These are phyloP conservation scores for Cheilosia vernalis DNA, from an alignment of 2,888 invertebrate genomes.

Conservation along the genomic window DNA sequence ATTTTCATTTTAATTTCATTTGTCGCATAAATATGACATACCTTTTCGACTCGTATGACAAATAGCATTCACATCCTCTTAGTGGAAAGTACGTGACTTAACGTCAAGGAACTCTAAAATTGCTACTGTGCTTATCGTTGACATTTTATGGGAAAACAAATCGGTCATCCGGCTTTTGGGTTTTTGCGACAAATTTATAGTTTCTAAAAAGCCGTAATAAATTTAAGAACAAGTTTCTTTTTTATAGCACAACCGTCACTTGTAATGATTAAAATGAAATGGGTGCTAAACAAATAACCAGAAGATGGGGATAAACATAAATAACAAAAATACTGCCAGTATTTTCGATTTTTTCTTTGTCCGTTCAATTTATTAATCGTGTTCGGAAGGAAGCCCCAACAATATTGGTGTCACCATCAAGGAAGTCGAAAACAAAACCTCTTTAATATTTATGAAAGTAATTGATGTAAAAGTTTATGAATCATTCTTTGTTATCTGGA, in stretches of 20 bases:
- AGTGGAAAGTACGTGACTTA: no score
- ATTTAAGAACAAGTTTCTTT: conserved; percentile 31
- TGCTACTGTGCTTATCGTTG: background rate
- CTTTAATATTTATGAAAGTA: background rate
- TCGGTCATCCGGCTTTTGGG: conserved; percentile 29
- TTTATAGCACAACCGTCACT: conserved; percentile 45
- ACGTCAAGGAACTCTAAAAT: no score
- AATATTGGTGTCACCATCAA: conserved; percentile 6
- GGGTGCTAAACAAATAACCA: conserved; percentile 22
- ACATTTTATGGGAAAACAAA: conserved; percentile 30
- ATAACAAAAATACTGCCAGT: conserved; percentile 1
- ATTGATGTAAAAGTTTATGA: conserved; percentile 21
- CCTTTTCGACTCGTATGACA: no score
- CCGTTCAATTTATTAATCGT: conserved; percentile 25
- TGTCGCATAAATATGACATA: no score
- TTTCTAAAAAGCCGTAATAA: conserved; percentile 25
- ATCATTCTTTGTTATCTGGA: conserved; percentile 4
- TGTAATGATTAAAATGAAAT: conserved; percentile 50
- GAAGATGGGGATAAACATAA: conserved; percentile 6
- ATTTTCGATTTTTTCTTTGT: background rate
- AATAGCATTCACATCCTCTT: no score
- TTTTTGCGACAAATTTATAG: conserved; percentile 25
- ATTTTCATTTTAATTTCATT: no score
- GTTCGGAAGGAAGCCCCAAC: conserved; percentile 19
- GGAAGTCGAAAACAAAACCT: conserved; percentile 11